Evolutionary conservation across 2,888 invertebrate species (phyloP).

Genomic region (Drosophila birchii): DNA sequence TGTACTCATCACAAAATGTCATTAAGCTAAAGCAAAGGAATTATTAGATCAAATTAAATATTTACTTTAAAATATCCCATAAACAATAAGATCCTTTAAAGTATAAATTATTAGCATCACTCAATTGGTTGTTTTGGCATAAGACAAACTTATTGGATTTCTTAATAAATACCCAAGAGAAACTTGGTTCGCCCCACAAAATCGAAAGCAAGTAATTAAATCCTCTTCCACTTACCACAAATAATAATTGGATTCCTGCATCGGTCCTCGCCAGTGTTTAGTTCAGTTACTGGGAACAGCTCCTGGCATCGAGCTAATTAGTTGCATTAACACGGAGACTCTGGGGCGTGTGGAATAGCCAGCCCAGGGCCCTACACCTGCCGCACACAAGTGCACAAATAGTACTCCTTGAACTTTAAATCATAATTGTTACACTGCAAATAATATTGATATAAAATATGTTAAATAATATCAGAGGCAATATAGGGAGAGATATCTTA

Average conservation of each 20-base stretch:
- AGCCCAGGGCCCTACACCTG: neutral
- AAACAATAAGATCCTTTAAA: neutral
- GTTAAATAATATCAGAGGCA: too few species aligned
- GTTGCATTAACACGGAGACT: constrained; percentile 26
- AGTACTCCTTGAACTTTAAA: neutral
- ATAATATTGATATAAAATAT: too few species aligned
- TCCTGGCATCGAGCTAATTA: constrained; percentile 22
- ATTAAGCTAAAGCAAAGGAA: neutral
- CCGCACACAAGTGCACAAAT: constrained; percentile 6
- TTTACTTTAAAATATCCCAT: neutral
- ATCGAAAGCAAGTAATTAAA: constrained; percentile 8
- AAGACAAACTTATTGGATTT: neutral
- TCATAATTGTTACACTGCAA: neutral
- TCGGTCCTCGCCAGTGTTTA: neutral
- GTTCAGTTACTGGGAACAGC: constrained; percentile 5
- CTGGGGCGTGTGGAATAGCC: neutral
- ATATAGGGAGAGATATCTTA: too few species aligned
- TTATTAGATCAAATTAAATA: neutral
- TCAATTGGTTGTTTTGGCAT: neutral
- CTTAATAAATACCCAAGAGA: neutral
- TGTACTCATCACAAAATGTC: neutral
- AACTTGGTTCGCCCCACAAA: neutral
- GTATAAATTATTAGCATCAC: neutral
- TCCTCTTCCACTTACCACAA: neutral
- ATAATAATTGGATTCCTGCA: neutral